Base-by-base conservation (phyloP, 1,140 invertebrate species). In the Solenopsis invicta region DNA sequence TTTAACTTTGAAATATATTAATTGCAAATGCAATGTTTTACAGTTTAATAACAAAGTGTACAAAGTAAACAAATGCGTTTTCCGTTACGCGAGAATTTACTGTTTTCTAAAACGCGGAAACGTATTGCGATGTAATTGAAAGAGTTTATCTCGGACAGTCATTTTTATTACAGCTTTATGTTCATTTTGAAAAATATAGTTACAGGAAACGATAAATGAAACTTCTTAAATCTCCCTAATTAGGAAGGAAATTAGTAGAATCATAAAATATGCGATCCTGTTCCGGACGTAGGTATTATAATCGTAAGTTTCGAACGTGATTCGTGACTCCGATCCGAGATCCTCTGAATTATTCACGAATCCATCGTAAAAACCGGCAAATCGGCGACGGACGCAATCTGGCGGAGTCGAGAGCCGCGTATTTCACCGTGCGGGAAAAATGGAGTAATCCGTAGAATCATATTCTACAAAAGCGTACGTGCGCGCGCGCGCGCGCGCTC, bases 331-430 rank as follows among this genome's bases (percentile, higher is more conserved):
- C 4, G 29, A 4, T n/a, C 45, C n/a, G 48, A 10, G 34, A 21
- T 13, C 9, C 10, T 8, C 48, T 82, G 78, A 81, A 80, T 80
- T 81, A 81, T 81, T 81, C 78, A 72, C 66, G 66, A 81, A 16
- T 8, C 21, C 21, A 29, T 4, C 37, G 10, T 45, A 61, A 61
- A 75, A 75, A 74, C 24, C 45, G 56, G 69, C 69, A 75, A 84
- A 75, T 84, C 69, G 74, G n/a, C 54, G 52, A 72, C 52, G 67
- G 34, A 13, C 41, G 24, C 54, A 59, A 61, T 82, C 71, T 54
- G 67, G 41, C 54, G 21, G 2, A 56, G 66, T n/a, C 34, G 45
- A 52, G 45, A 67, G 62, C 21, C 34, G 66, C 67, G 52, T 82
- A 59, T 54, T 37, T 71, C 16, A 71, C 9, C 50, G 12, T 13